Conservation (phyloP, 2,888 invertebrate genomes). For the Daptonema setosum region DNA sequence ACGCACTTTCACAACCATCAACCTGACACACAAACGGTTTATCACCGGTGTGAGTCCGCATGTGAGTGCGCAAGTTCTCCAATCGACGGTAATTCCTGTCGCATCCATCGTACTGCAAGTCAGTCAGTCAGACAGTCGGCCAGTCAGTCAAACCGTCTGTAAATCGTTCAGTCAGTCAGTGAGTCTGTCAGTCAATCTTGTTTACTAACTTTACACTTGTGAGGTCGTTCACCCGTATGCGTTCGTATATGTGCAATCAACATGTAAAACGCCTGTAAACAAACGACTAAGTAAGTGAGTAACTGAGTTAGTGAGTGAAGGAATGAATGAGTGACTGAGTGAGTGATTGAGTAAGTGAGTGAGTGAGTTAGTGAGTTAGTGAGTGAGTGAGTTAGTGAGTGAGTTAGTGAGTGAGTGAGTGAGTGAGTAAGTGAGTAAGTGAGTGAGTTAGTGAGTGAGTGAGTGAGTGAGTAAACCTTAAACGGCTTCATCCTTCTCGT, state of each 20-base stretch:
- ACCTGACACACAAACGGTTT: not conserved
- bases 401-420: no score
- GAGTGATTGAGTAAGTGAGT: no score
- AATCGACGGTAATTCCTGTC: not conserved
- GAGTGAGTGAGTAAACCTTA: no score
- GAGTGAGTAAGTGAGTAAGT: no score
- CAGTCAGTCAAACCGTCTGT: not conserved
- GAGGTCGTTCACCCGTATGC: not conserved
- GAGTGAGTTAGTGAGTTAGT: no score
- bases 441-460: no score
- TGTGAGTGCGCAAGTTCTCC: not conserved
- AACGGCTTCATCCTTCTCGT: not conserved
- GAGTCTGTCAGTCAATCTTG: not conserved
- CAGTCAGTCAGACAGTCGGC: not conserved
- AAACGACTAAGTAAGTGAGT: no score
- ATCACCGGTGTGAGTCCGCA: not conserved
- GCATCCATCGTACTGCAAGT: not conserved
- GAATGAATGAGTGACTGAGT: no score
- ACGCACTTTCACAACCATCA: not conserved
- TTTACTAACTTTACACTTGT: not conserved
- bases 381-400: no score
- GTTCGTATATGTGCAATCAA: not conserved
- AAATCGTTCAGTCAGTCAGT: not conserved
- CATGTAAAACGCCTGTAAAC: not conserved
- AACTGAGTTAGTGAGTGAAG: no score